Conservation (phyloP, 2,797 vertebrate species). For the Gambusia yucatana region DNA sequence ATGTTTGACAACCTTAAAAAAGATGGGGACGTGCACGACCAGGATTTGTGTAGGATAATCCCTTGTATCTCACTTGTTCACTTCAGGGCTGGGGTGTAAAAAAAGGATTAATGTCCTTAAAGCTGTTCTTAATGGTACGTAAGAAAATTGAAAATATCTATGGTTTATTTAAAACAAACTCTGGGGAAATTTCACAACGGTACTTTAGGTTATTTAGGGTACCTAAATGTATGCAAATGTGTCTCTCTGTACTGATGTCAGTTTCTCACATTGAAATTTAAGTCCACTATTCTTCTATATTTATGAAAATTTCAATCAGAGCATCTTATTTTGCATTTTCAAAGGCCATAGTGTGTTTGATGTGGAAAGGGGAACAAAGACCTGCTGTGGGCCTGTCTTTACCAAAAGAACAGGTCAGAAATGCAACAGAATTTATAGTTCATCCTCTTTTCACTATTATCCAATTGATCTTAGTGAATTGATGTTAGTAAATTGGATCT, state of each 20-base stretch:
- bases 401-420: background rate
- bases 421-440: background rate
- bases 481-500: too few relatives aligned
- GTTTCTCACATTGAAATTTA: background rate
- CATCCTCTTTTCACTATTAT: background rate
- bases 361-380: background rate
- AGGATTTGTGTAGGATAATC: constrained; percentile 5
- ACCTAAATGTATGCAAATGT: background rate
- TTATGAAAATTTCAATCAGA: background rate
- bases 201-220: background rate
- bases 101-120: background rate
- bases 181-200: background rate
- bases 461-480: background rate
- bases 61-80: background rate
- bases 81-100: background rate
- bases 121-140: constrained; percentile 2
- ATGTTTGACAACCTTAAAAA: constrained; percentile 4
- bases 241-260: background rate
- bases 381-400: background rate
- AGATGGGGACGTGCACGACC: background rate
- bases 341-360: background rate
- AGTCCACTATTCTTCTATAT: background rate
- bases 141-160: background rate
- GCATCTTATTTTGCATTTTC: background rate
- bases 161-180: constrained; percentile 3